These are phyloP conservation scores for Clarias macrocephalus DNA, from an alignment of 2,113 vertebrate species.

Conservation along the genomic window DNA sequence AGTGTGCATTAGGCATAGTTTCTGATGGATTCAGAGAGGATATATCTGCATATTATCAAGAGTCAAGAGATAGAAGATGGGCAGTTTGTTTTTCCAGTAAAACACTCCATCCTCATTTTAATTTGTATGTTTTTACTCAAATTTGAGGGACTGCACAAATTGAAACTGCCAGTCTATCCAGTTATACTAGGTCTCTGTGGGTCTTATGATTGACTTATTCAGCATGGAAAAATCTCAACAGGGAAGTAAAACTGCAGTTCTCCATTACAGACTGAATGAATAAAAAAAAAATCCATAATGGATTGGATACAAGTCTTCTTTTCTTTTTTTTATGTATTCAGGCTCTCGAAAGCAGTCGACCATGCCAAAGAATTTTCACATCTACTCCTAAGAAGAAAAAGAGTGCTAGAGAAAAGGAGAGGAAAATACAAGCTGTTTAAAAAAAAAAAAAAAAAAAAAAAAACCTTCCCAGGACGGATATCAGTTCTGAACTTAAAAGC, in stretches of 20 bases:
- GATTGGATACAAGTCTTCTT: constrained; percentile 24
- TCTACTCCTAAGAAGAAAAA: constrained; percentile 24
- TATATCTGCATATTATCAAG: neutral
- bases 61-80: neutral
- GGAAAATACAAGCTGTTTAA: constrained; percentile 32
- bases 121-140: neutral
- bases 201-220: constrained; percentile 24
- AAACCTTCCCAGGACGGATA: constrained; percentile 46
- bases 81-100: neutral
- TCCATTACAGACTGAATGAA: constrained; percentile 34
- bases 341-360: constrained; percentile 22
- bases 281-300: constrained; percentile 35
- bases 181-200: constrained; percentile 6
- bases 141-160: constrained; percentile 27
- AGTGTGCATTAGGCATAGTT: neutral
- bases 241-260: constrained; percentile 35
- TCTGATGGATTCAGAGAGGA: neutral
- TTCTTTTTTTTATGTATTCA: constrained; percentile 35
- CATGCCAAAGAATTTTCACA: constrained; percentile 14
- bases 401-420: neutral
- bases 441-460: too few relatives aligned
- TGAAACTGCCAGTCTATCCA: constrained; percentile 18
- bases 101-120: neutral
- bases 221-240: constrained; percentile 22
- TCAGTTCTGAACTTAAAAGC: constrained; percentile 54